phyloP scores from a whole-genome alignment of 2,113 vertebrate genomes.

The Solea solea region DNA sequence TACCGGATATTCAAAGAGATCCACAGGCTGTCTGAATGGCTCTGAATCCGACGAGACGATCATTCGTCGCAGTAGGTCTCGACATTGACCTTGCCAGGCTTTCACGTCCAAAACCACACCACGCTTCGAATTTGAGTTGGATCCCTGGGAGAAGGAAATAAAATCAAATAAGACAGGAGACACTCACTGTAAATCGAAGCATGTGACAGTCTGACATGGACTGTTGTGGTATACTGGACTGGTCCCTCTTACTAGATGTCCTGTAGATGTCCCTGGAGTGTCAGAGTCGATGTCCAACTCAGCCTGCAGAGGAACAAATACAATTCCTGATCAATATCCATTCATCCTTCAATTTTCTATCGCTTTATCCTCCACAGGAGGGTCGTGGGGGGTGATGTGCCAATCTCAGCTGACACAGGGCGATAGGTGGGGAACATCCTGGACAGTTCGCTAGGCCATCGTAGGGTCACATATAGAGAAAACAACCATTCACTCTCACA shows the following conservation, averaged over 20 bases:
- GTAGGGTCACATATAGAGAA: no score
- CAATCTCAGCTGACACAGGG: no score
- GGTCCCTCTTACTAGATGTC: constrained; percentile 83
- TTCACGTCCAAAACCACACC: constrained; percentile 79
- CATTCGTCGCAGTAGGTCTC: constrained; percentile 90
- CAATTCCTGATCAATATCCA: background rate
- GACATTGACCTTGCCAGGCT: constrained; percentile 89
- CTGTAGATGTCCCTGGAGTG: constrained; percentile 93
- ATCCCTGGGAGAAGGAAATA: constrained; percentile 37
- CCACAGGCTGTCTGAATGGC: constrained; percentile 91
- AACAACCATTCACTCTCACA: no score
- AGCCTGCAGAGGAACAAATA: constrained; percentile 74
- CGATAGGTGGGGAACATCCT: no score
- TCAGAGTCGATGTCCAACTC: constrained; percentile 93
- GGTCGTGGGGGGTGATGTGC: no score
- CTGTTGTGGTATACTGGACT: background rate
- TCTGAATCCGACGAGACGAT: constrained; percentile 89
- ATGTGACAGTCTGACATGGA: background rate
- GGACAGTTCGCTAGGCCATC: no score
- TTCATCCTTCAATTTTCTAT: no score
- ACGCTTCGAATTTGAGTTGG: constrained; percentile 53
- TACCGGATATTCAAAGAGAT: constrained; percentile 91
- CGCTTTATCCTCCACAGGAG: no score
- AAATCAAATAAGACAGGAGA: background rate
- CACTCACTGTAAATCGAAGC: background rate